These are phyloP conservation scores for Gasterosteus nipponicus DNA, from an alignment of 2,113 vertebrate species.

Conservation along the genomic window DNA sequence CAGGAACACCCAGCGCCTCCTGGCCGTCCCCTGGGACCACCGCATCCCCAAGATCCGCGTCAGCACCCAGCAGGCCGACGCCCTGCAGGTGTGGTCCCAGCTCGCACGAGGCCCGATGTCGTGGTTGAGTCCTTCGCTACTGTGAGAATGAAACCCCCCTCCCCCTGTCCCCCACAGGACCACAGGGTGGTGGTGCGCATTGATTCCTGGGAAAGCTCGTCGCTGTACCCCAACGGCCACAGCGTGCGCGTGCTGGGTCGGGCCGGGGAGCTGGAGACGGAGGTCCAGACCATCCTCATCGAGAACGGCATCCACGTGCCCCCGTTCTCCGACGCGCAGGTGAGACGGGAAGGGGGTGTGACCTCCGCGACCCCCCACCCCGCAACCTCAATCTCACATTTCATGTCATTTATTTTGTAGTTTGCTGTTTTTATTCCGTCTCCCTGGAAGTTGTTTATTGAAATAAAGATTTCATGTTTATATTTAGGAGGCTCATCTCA, in stretches of 20 bases:
- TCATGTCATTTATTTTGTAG: too few species aligned
- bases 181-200: conserved; percentile 92
- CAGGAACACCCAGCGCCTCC: conserved; percentile 88
- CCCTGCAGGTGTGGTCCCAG: conserved; percentile 85
- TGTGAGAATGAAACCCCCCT: not conserved
- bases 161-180: conserved; percentile 78
- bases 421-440: too few species aligned
- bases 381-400: too few species aligned
- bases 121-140: not conserved
- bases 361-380: too few species aligned
- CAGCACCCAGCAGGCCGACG: conserved; percentile 92
- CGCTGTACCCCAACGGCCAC: conserved; percentile 93
- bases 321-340: conserved; percentile 96
- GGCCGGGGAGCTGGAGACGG: conserved; percentile 92
- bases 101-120: not conserved
- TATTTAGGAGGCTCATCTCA: too few species aligned
- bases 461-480: too few species aligned
- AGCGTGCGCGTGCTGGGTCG: conserved; percentile 91
- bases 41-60: conserved; percentile 96
- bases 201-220: conserved; percentile 94
- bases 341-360: conserved; percentile 49
- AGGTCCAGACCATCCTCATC: conserved; percentile 91
- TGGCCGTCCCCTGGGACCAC: conserved; percentile 92
- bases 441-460: too few species aligned
- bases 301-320: conserved; percentile 91